Base-by-base conservation (phyloP, 2,113 vertebrate genomes). In the Thinocorus orbignyianus region DNA sequence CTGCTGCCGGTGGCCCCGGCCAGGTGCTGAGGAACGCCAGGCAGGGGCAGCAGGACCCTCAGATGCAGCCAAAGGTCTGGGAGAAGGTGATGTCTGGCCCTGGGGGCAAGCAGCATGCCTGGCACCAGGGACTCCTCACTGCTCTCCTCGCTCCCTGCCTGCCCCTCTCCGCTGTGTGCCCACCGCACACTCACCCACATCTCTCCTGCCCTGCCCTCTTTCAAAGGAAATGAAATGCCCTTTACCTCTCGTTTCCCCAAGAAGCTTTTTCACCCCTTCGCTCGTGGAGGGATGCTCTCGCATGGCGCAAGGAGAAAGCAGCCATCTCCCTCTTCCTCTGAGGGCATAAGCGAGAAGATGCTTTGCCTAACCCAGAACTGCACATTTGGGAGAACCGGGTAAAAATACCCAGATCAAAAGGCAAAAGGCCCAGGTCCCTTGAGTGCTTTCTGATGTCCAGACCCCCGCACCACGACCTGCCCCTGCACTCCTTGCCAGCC, bases 161-260 rank as follows among this genome's bases (percentile, higher is more conserved):
- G 1, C 25, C 20, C 49, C 23, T 20, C 35, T 55, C 13, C 41
- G 1, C 35, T 16, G 6, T 1, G 73, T 25, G 42, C 57, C 48
- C 42, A 2, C 37, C 48, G 1, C 2, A 0, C 2, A 1, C 42
- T 16, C 16, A 2, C 4, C 26, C 4, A 0, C 19, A 11, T 17
- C 33, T 79, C 70, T 39, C 57, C 37, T 33, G 80, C 35, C 64
- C 24, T 2, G 16, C 22, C 48, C 46, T 8, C 3, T 49, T 83
- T 18, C 16, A 3, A 33, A 9, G 55, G 54, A 52, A 46, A 17
- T 1, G 2, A 60, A 54, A 28, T 4, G 6, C 8, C 0, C 0
- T 52, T 44, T 52, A 22, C 24, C n/a, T 48, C 41, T 12, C 1
- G n/a, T 25, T 60, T 64, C 68, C 44, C 61, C 7, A 7, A 9